phyloP scores from a whole-genome alignment of 2,797 vertebrate species.

The Anguilla marmorata region DNA sequence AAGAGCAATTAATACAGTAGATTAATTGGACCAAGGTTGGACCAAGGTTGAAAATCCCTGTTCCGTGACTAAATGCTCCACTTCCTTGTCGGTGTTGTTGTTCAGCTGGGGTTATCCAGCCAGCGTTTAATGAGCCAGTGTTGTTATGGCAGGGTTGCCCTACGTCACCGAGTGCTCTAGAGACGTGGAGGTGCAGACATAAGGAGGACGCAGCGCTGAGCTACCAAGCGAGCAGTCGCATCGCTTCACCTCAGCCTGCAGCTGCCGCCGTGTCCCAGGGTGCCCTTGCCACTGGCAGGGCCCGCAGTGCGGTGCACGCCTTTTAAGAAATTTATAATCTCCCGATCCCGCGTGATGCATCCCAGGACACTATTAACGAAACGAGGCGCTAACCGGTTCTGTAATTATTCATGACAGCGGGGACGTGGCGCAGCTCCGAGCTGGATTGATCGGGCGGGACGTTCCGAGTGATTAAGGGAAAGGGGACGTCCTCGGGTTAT shows the following conservation, averaged over 20 bases:
- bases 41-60: not conserved
- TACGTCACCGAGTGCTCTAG: not conserved
- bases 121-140: not conserved
- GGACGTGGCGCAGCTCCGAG: not conserved
- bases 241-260: not conserved
- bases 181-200: not conserved
- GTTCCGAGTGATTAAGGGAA: not conserved
- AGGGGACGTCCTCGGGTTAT: not conserved
- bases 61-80: not conserved
- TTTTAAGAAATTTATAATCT: slow-evolving; percentile 22
- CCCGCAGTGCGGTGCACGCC: not conserved
- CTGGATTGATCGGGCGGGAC: slow-evolving; percentile 3
- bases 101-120: not conserved
- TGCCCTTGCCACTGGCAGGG: not conserved
- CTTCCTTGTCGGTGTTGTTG: not conserved
- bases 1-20: too few species aligned
- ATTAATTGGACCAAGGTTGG: not conserved
- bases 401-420: slow-evolving; percentile 15
- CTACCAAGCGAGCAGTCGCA: not conserved
- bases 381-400: not conserved
- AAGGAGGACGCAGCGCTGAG: not conserved
- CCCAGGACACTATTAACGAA: not conserved
- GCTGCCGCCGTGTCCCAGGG: slow-evolving; percentile 1
- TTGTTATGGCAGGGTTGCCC: not conserved
- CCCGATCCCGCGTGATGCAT: not conserved